Conservation (phyloP, 2,113 vertebrate genomes). For the Plectropomus leopardus region DNA sequence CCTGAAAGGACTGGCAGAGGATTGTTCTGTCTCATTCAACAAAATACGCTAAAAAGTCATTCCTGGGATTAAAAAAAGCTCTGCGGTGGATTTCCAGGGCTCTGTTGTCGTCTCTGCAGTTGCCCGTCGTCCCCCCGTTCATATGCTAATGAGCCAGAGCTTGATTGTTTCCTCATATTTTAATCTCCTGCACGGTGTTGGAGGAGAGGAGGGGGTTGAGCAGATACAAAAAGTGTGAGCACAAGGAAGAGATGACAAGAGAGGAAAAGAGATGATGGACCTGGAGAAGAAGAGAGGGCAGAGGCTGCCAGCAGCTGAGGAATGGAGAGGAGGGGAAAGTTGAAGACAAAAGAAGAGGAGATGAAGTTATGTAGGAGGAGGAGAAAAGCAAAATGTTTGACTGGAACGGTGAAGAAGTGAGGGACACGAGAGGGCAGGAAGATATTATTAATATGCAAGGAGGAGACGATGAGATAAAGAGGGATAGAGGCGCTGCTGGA, state of each 20-base stretch:
- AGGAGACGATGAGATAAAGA: slow-evolving; percentile 52
- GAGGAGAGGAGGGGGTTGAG: slow-evolving; percentile 23
- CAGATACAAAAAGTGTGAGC: slow-evolving; percentile 24
- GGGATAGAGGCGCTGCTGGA: slow-evolving; percentile 18
- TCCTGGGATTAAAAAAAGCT: slow-evolving; percentile 80
- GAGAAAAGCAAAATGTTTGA: slow-evolving; percentile 57
- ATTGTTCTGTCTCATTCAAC: slow-evolving; percentile 82
- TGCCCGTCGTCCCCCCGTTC: slow-evolving; percentile 77
- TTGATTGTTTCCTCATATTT: slow-evolving; percentile 88
- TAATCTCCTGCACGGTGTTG: slow-evolving; percentile 78
- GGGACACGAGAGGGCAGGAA: slow-evolving; percentile 24
- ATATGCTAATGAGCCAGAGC: slow-evolving; percentile 83
- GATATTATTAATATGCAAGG: slow-evolving; percentile 62
- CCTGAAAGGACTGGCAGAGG: slow-evolving; percentile 75
- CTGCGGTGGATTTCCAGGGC: slow-evolving; percentile 78
- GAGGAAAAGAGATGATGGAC: slow-evolving; percentile 49
- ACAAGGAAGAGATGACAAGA: slow-evolving; percentile 62
- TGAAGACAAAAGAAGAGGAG: slow-evolving; percentile 8
- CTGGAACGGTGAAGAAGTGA: slow-evolving; percentile 34
- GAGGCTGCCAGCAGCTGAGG: slow-evolving; percentile 18
- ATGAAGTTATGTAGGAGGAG: slow-evolving; percentile 34
- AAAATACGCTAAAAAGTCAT: slow-evolving; percentile 86
- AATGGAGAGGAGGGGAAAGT: slow-evolving; percentile 37
- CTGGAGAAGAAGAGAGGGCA: slow-evolving; percentile 49
- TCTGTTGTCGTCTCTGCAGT: slow-evolving; percentile 71